Base-by-base conservation (phyloP, 37 sponge, comb jelly and placozoan species). In the Mnemiopsis leidyi region DNA sequence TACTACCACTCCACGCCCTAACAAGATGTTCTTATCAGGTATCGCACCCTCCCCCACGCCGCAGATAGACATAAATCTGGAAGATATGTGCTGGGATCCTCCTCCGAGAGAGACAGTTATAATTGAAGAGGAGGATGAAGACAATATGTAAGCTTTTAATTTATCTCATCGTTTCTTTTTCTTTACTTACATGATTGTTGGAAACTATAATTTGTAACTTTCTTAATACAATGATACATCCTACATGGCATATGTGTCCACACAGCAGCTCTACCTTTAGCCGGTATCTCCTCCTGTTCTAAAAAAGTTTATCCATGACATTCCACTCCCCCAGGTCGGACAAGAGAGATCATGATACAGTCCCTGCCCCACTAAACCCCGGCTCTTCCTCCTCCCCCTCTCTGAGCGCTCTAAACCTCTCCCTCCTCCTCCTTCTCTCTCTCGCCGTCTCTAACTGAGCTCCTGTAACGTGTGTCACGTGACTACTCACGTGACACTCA, bases 391-490 rank as follows among this genome's bases (percentile, higher is more conserved):
- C 61, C 9, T 5, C 13, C 5, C 5, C 61, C 61, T 5, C 9
- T 13, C 61, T 48, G 9, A 48, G 61, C 61, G 5, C 13, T 18
- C 13, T 13, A 18, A 5, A 18, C 61, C 61, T 48, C 61, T 13
- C 13, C 5, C 61, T 48, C 61, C 61, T 48, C 61, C 61, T 48
- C 61, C 61, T 48, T 13, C 61, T 48, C 61, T 48, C 61, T 13
- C 9, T 13, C 13, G 13, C 61, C 5, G 61, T 48, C 61, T 48
- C 61, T 13, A 48, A 48, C 61, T 48, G 61, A 48, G 61, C 5
- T n/a, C n/a, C n/a, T n/a, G n/a, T n/a, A n/a, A n/a, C n/a, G n/a
- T 67, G 18, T 67, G 20, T 71, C 73, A 71, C 73, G 73, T 71
- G 73, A 71, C 30, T 25, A 71, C 7, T 5, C 73, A 23, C 25